Evolutionary conservation across 1,140 invertebrate genomes (phyloP), one percentile per base, ranked within the genome.

Genomic region (Chlorops oryzae): DNA sequence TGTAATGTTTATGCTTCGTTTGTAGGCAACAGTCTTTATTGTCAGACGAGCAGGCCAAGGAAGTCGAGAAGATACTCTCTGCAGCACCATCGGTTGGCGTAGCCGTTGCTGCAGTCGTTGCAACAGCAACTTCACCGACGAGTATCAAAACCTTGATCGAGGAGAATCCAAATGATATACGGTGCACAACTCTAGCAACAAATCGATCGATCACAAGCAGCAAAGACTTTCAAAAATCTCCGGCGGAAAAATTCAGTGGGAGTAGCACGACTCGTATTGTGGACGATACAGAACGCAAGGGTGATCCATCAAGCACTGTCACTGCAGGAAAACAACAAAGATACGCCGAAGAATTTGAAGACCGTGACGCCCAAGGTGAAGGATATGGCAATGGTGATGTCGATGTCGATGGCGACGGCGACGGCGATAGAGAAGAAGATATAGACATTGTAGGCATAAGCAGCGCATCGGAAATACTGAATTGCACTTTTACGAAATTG

Each of bases 41-140:
- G 59, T 88, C 86, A 37, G 87, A 91, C 66, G 88, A 91, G 74
- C 87, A 90, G 74, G 86, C 88, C 45, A 85, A 87, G 70, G 86
- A 90, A 79, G 86, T 90, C 54, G 83, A 84, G 55, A 81, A 84
- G 63, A 78, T 90, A 62, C 61, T 90, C 53, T 84, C 85, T 50
- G 81, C 84, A 50, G 59, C 61, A 54, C 60, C 62, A 28, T 58
- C 54, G 37, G 64, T 67, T 53, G 55, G 59, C 37, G 63, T 59
- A 42, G 59, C 61, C 25, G 62, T 68, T 59, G 63, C 67, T 59
- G 56, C 67, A 49, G 64, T 70, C 54, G 66, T 70, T 57, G 63
- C 63, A 38, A 60, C 60, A 52, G 60, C 66, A 51, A 69, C 61
- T 57, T 65, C 65, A 27, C 63, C 65, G 51, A 69, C 65, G 50